These are phyloP conservation scores for Iselma pallidipennis DNA, from an alignment of 2,888 invertebrate species.

Conservation along the genomic window DNA sequence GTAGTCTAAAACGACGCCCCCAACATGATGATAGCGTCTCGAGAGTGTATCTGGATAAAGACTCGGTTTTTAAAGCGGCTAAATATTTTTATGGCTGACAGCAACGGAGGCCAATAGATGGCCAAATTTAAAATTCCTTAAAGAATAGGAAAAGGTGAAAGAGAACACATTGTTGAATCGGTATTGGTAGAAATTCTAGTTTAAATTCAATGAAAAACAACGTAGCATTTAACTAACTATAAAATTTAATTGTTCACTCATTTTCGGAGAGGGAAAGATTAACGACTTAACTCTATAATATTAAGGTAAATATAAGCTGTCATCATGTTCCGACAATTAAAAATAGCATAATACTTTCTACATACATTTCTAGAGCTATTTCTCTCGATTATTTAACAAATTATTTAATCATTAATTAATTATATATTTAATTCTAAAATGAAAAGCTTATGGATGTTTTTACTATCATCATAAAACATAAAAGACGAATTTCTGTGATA, in stretches of 20 bases:
- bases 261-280: conserved; percentile 48
- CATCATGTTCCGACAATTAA: not conserved
- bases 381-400: not conserved
- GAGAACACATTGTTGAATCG: too few relatives aligned
- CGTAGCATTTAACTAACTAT: conserved; percentile 20
- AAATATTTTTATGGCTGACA: conserved; percentile 53
- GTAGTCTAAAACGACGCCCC: conserved; percentile 44
- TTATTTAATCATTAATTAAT: not conserved
- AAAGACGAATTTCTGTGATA: conserved; percentile 6
- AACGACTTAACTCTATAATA: conserved; percentile 43
- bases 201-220: conserved; percentile 1
- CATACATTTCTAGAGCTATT: not conserved
- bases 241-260: conserved; percentile 30
- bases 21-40: conserved; percentile 30
- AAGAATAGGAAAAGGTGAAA: too few relatives aligned
- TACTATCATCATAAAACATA: not conserved
- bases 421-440: not conserved
- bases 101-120: not conserved
- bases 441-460: conserved; percentile 2
- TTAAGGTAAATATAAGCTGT: conserved; percentile 7
- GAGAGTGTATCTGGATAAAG: conserved; percentile 47
- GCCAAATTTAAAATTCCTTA: not conserved
- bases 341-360: not conserved
- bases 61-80: conserved; percentile 50
- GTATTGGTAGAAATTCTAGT: too few relatives aligned